Percentiles rank a stretch among this genome's conserved stretches.
These are phyloP conservation scores for Calliphora vicina DNA, from an alignment of 1,140 invertebrate species.

Conservation along the genomic window DNA sequence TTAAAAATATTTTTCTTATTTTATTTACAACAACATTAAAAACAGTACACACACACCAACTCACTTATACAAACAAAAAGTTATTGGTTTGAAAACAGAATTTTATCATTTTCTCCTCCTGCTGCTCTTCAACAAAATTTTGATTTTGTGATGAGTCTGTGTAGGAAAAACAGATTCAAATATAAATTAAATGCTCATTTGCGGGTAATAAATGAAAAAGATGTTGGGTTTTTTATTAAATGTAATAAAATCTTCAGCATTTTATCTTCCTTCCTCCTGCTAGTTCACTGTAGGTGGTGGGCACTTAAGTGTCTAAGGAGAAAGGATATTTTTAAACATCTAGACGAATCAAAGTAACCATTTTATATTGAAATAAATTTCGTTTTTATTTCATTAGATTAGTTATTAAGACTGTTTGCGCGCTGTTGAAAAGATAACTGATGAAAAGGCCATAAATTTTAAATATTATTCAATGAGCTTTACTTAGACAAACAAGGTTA, in stretches of 20 bases:
- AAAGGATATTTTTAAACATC: background rate
- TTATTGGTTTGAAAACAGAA: background rate
- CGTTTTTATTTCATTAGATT: background rate
- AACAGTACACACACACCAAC: background rate
- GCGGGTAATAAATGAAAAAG: slow-evolving; percentile 13
- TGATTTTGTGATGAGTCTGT: background rate
- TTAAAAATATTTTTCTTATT: background rate
- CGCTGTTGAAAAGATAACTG: background rate
- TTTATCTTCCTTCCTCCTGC: background rate
- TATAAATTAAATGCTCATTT: slow-evolving; percentile 17
- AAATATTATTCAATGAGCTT: background rate
- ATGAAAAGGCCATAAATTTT: background rate
- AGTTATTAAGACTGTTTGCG: background rate
- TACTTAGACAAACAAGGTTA: background rate
- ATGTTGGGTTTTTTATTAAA: background rate
- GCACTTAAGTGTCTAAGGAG: no score
- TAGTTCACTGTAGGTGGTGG: no score
- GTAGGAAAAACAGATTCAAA: background rate
- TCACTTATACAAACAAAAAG: background rate
- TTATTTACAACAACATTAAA: background rate
- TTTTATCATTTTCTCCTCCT: background rate
- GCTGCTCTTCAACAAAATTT: background rate
- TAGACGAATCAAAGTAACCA: background rate
- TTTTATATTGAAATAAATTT: background rate
- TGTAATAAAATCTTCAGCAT: background rate